Evolutionary conservation across 2,888 invertebrate species (phyloP).

Genomic region (Andrena haemorrhoa): DNA sequence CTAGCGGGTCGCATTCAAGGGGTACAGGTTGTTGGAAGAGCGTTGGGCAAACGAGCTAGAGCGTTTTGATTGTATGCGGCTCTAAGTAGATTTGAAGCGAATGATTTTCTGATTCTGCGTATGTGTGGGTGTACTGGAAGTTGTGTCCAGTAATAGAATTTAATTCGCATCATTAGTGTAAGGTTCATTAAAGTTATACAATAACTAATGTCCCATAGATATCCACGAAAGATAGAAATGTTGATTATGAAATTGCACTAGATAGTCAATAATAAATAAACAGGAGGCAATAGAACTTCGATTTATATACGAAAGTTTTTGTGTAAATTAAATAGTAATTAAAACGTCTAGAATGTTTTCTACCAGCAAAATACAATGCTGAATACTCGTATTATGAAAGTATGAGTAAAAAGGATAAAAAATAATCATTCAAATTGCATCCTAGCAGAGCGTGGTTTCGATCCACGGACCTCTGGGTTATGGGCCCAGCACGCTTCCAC

Average conservation of each 20-base stretch:
- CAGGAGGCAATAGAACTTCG: not conserved
- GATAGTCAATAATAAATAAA: not conserved
- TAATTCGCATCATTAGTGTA: too few relatives aligned
- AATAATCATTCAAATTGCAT: not conserved
- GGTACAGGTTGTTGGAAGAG: slow-evolving; percentile 17
- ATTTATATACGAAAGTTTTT: not conserved
- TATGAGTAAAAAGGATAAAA: slow-evolving; percentile 36
- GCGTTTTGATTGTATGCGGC: not conserved
- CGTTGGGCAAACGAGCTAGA: not conserved
- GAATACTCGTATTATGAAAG: too few relatives aligned
- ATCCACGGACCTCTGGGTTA: slow-evolving; percentile 83
- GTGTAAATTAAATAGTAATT: not conserved
- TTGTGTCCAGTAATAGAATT: too few relatives aligned
- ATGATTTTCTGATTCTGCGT: not conserved
- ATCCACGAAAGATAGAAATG: too few relatives aligned
- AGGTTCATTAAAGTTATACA: too few relatives aligned
- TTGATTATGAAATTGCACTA: too few relatives aligned
- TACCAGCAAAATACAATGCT: not conserved
- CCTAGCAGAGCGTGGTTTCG: slow-evolving; percentile 81
- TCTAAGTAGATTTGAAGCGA: not conserved
- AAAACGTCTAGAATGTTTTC: not conserved
- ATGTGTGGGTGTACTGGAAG: not conserved
- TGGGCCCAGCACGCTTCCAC: slow-evolving; percentile 83
- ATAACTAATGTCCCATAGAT: too few relatives aligned
- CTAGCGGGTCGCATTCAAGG: slow-evolving; percentile 6